Evolutionary conservation across 2,113 vertebrate genomes (phyloP).

Genomic region (Cinclus cinclus): DNA sequence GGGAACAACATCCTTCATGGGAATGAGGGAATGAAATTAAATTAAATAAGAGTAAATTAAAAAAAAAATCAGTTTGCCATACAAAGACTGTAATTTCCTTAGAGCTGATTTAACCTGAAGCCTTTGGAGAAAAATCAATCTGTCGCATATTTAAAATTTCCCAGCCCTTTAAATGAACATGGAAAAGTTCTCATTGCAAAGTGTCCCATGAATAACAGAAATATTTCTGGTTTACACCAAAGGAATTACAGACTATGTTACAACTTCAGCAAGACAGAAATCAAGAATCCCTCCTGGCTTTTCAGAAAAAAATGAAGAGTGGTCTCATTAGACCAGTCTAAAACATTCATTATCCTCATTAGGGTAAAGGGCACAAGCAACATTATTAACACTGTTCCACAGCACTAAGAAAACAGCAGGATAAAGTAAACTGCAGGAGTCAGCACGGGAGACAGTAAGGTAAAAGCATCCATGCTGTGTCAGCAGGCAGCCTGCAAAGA

Average conservation of each 20-base stretch:
- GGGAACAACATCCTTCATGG: neutral
- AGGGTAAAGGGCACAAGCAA: neutral
- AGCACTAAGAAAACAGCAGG: neutral
- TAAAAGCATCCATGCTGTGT: neutral
- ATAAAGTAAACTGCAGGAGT: neutral
- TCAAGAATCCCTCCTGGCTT: neutral
- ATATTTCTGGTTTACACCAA: neutral
- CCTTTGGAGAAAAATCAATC: neutral
- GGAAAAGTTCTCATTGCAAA: neutral
- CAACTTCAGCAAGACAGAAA: neutral
- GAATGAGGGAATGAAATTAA: neutral
- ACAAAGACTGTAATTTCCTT: neutral
- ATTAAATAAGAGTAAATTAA: neutral
- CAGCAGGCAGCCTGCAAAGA: constrained; percentile 9
- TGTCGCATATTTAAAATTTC: neutral
- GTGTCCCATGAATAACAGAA: neutral
- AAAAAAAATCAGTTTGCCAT: neutral
- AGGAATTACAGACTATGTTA: neutral
- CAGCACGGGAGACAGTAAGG: neutral
- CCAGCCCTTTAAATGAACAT: neutral
- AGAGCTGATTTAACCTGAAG: neutral
- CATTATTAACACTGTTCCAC: neutral
- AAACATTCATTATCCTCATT: neutral
- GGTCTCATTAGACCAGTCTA: neutral
- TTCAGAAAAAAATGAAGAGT: neutral